Percentiles rank a stretch among this genome's conserved stretches.
These are phyloP conservation scores for Eudasyphora cyanicolor DNA, from an alignment of 2,888 invertebrate genomes.

Conservation along the genomic window DNA sequence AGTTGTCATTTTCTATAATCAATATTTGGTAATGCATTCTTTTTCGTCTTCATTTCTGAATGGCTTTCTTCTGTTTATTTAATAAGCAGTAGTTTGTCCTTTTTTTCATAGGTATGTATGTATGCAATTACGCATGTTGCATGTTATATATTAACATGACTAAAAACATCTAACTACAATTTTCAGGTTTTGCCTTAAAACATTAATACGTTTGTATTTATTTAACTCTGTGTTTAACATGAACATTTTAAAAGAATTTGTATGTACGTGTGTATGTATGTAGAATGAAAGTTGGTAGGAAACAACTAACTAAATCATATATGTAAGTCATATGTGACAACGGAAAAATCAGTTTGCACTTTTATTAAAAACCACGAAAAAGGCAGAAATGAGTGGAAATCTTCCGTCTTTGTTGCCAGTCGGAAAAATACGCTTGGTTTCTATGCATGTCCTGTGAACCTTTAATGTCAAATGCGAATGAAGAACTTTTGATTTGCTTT, in stretches of 20 bases:
- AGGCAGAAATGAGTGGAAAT: too few species aligned
- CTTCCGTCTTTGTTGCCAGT: too few species aligned
- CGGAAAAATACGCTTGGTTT: too few species aligned
- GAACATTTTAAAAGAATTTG: too few species aligned
- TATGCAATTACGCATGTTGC: conserved; percentile 30
- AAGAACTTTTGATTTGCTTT: too few species aligned
- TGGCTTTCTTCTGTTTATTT: conserved; percentile 26
- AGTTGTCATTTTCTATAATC: conserved; percentile 17
- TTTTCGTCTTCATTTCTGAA: conserved; percentile 23
- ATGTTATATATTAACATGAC: conserved; percentile 30
- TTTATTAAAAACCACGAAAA: too few species aligned
- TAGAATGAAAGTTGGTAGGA: too few species aligned
- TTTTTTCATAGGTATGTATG: conserved; percentile 28
- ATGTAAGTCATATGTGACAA: too few species aligned
- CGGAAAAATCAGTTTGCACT: too few species aligned
- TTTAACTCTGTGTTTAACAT: background rate
- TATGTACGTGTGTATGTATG: background rate
- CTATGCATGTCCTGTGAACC: too few species aligned
- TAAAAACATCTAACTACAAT: conserved; percentile 60
- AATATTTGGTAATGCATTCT: conserved; percentile 42
- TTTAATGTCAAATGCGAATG: too few species aligned
- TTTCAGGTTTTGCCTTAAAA: conserved; percentile 31
- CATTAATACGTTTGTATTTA: conserved; percentile 32
- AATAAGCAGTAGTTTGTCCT: conserved; percentile 1
- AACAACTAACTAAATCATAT: too few species aligned